Evolutionary conservation across 2,888 invertebrate species (phyloP), one percentile per base, ranked within the genome.

Genomic region (Drosophila atripex): DNA sequence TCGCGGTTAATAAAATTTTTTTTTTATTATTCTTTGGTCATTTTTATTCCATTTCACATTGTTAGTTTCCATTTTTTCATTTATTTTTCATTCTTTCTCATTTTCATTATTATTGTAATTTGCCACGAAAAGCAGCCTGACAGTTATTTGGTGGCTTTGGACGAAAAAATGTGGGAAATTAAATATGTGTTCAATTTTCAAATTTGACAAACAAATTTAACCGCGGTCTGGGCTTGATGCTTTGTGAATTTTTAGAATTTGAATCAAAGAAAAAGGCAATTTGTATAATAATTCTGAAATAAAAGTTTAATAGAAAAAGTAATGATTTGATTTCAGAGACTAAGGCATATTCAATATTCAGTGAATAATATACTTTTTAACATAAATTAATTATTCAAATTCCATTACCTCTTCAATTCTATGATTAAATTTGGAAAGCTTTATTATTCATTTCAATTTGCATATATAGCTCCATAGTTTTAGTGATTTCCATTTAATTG

Each of bases 1-100:
- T 86, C 76, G 80, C 66, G 82, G 79, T 85, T 78, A 82, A 85
- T 83, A 76, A 73, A 51, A 51, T 77, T 74, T 61, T 59, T 39
- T 52, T 16, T 12, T 21, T 25, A 18, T 32, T 32, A 32, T 30
- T 16, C 43, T 32, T 46, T 41, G 51, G 69, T 43, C 46, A 56
- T 21, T 74, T 79, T 83, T 77, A 76, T 77, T 68, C 66, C 71
- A 65, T 72, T 64, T 74, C 41, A 46, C 51, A 52, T 30, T 59
- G 66, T 74, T 73, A 60, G 59, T 52, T 61, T 71, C 56, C n/a
- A 25, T 39, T 38, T 45, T 46, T 61, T 65, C 68, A 9, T 18
- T 21, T 14, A 11, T 45, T 55, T 21, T 46, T 14, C 58, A 32
- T 58, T 35, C 58, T 38, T 58, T 35, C 9, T 18, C 12, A 25